Base-by-base conservation (phyloP, 2,888 invertebrate genomes). In the Agrotis segetum region DNA sequence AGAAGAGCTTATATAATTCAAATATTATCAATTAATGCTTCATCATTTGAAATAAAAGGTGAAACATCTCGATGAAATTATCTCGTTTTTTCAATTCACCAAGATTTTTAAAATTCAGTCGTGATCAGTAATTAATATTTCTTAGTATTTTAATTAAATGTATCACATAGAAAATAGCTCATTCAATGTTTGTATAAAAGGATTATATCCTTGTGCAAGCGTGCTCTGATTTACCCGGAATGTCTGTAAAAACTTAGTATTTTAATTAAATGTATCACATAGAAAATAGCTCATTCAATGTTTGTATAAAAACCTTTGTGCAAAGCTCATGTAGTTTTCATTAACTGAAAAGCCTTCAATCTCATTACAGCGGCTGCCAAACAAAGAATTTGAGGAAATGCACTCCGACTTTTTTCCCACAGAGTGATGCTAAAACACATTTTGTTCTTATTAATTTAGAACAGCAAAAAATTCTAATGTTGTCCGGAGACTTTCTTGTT, bases 401-500 rank as follows among this genome's bases (percentile, higher is more conserved):
- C 75, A 59, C 62, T 60, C 67, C 71, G 53, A 60, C 53, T 46
- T 81, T 74, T 74, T 85, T 71, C 60, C 47, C 59, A 52, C 68
- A 60, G 58, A 63, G 65, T 64, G 52, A 76, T 76, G 73, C 61
- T 73, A 80, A 80, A 84, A 81, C 83, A 67, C 80, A 85, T 83
- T 86, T 79, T 71, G 55, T 78, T 81, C 85, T 85, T 84, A 89
- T 87, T 86, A 86, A 89, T 88, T 87, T 87, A 83, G 70, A 82
- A 81, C 76, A 79, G 58, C 81, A 84, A 86, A 78, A 86, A 83
- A 82, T 83, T 86, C 85, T 84, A 88, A 88, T 85, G 85, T 86
- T 83, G 76, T 82, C 82, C 72, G 71, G 88, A 89, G 83, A 88
- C 84, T 85, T 85, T 88, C 85, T 88, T 86, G 85, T 90, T 89